Evolutionary conservation across 2,113 vertebrate species (phyloP), one percentile per base, ranked within the genome.

Genomic region (Platysternon megacephalum): DNA sequence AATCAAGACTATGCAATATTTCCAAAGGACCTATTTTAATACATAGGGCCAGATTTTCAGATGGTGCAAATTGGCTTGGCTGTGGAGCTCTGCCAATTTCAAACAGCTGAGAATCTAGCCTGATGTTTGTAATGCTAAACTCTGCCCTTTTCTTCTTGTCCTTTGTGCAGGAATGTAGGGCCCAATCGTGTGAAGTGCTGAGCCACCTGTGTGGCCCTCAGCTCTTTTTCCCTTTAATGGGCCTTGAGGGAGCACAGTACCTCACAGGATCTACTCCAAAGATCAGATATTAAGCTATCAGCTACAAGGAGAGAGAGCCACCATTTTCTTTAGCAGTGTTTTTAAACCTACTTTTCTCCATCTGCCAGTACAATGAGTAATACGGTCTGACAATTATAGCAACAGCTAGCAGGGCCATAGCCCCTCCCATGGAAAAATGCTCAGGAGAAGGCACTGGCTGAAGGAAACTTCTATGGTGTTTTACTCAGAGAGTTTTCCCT

Each of bases 1-100:
- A 90, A 58, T 97, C 87, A 79, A 85, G 85, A 89, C 81, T 81
- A 46, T 19, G 56, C 58, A 92, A 89, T 91, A 95, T 96, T 96
- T 96, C 90, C 0, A 1, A 79, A 91, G 93, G 53, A 8, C 58
- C 74, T 42, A 35, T n/a, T 90, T 87, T 42, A 92, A 48, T 2
- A 1, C 55, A 14, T 44, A 49, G 42, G 5, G 19, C 16, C 89
- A 55, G 26, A 3, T 86, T 87, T 86, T 88, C 10, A 3, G 11
- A 61, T 58, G 53, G 51, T 49, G 83, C 44, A 88, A 1, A 0
- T 1, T 6, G 2, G 90, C 0, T 6, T 90, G 68, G 58, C 39
- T 84, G 74, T 4, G 8, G 83, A 93, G 78, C 44, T 82, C 61
- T 82, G 52, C 89, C 86, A 72, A 29, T 76, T 51, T 65, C 61